Conservation (phyloP, 1,140 invertebrate genomes). For the Fopius arisanus region DNA sequence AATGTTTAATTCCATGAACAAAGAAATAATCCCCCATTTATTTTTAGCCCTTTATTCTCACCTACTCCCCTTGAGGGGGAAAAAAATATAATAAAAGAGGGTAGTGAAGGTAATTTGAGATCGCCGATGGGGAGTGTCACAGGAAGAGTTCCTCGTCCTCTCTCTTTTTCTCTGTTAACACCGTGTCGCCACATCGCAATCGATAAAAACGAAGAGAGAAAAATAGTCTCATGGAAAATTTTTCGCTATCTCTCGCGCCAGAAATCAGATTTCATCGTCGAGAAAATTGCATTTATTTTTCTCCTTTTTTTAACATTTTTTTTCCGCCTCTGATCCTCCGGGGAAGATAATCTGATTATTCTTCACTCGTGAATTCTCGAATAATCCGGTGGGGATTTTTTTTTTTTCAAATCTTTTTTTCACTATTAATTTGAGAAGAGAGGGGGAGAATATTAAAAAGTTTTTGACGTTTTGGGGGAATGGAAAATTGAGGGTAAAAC, state of each 20-base stretch:
- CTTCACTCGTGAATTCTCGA: background rate
- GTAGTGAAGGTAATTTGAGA: background rate
- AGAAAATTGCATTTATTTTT: background rate
- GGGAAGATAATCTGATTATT: background rate
- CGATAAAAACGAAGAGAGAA: background rate
- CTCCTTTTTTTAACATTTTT: background rate
- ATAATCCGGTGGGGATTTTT: background rate
- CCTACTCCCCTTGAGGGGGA: background rate
- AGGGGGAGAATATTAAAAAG: background rate
- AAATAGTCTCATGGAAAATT: background rate
- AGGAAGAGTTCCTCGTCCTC: background rate
- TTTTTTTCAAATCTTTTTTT: too few relatives aligned
- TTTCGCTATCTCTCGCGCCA: background rate
- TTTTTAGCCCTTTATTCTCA: background rate
- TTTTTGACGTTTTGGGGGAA: background rate
- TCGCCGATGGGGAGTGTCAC: background rate
- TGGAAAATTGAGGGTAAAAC: background rate
- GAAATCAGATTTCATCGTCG: conserved; percentile 6
- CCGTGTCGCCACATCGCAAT: background rate
- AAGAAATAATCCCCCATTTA: background rate
- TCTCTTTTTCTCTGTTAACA: background rate
- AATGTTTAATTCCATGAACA: conserved; percentile 5
- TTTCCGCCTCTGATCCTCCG: background rate
- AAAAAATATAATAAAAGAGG: background rate
- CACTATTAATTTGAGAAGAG: too few relatives aligned